Conservation (phyloP, 2,888 invertebrate species). For the Trissolcus japonicus region DNA sequence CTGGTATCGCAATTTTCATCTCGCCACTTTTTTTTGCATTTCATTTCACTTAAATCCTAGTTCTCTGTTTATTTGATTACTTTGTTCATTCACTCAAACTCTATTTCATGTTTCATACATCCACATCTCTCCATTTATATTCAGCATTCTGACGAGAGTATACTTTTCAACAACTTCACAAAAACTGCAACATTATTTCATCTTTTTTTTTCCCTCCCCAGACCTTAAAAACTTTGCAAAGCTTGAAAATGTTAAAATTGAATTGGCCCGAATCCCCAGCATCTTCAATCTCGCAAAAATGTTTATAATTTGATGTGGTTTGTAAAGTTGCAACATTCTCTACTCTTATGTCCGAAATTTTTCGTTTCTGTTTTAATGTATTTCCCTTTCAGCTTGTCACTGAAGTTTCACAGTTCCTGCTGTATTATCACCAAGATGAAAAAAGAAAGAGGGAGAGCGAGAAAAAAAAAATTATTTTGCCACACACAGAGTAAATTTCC, state of each 20-base stretch:
- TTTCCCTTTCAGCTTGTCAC: constrained; percentile 10
- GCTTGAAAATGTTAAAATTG: constrained; percentile 22
- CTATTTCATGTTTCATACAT: constrained; percentile 13
- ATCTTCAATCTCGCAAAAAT: constrained; percentile 8
- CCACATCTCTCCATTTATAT: constrained; percentile 19
- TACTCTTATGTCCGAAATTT: neutral
- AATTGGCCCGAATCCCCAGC: constrained; percentile 3
- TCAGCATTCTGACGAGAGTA: constrained; percentile 10
- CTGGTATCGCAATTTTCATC: too few relatives aligned
- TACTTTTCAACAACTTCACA: constrained; percentile 16
- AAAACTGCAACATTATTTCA: constrained; percentile 18
- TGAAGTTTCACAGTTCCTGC: constrained; percentile 11
- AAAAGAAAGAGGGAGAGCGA: too few relatives aligned
- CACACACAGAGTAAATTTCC: too few relatives aligned
- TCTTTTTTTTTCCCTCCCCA: constrained; percentile 3
- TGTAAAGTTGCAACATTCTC: constrained; percentile 5
- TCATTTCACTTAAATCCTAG: too few relatives aligned
- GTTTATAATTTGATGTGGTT: constrained; percentile 20
- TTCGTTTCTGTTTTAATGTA: constrained; percentile 5
- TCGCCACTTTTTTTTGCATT: too few relatives aligned
- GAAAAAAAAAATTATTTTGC: constrained; percentile 6
- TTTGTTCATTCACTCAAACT: neutral
- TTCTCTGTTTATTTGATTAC: neutral
- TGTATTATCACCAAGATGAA: too few relatives aligned
- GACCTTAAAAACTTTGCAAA: constrained; percentile 24